Base-by-base conservation (phyloP, 1,140 invertebrate genomes). In the Laupala kohalensis region DNA sequence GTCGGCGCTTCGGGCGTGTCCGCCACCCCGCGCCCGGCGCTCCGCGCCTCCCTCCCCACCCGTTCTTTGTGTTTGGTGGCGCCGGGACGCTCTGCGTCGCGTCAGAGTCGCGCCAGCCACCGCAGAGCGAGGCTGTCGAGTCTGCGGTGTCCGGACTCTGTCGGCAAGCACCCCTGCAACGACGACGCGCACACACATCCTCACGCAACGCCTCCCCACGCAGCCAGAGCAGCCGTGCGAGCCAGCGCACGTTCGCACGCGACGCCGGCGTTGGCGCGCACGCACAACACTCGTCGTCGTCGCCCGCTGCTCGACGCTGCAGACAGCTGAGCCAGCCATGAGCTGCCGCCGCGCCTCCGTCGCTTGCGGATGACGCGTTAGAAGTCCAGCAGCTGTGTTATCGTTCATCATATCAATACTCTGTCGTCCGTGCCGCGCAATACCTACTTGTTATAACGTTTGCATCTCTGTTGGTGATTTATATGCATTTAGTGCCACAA, bases 51-150 rank as follows among this genome's bases (percentile, higher is more conserved):
- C 13, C 25, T 1, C 53, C 26, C 24, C 37, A 15, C 9, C 24
- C 30, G 68, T 28, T 5, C 24, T 37, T 37, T 37, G 27, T 26
- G 30, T 69, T 25, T 70, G 29, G 62, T 30, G 53, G 13, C 69
- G 69, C 24, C 53, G 25, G 19, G 70, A 37, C 63, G 53, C 63
- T 6, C 37, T 25, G 63, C 25, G 53, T 27, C 64, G 62, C 62
- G 62, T 64, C 70, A 66, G 70, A 66, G 63, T 71, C 70, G 63
- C 29, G 63, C 19, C 63, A 70, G 69, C 69, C 69, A 30, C 30
- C 64, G 63, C 5, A 13, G 63, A 68, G 71, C 25, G 71, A 72
- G 71, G 71, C 71, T 72, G 71, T 70, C 63, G 25, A 23, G n/a
- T 68, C 23, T 37, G 26, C 27, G 29, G 26, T 25, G 29, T 70